Conservation (phyloP, 1,140 invertebrate species). For the Physella acuta region DNA sequence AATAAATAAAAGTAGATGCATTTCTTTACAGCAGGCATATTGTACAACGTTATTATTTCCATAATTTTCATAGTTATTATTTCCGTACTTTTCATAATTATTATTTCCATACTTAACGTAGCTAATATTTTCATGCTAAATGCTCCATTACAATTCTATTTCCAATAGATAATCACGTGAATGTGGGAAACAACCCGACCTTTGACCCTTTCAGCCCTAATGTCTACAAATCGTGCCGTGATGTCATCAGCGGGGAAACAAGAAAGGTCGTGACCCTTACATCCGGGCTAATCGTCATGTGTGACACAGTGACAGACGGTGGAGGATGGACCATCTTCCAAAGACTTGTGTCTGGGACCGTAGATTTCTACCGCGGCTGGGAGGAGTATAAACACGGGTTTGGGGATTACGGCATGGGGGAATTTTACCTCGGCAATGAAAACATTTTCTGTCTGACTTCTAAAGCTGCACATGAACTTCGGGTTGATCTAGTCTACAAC, state of each 20-base stretch:
- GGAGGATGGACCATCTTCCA: constrained; percentile 64
- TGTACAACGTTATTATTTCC: too few relatives aligned
- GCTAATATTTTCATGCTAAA: too few relatives aligned
- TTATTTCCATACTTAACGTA: too few relatives aligned
- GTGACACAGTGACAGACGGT: constrained; percentile 6
- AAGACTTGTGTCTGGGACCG: constrained; percentile 72
- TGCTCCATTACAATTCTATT: too few relatives aligned
- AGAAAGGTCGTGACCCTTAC: background rate
- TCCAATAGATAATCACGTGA: too few relatives aligned
- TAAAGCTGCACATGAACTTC: background rate
- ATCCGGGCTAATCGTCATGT: background rate
- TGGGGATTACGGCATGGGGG: constrained; percentile 72
- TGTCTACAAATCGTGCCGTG: background rate
- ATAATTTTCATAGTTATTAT: too few relatives aligned
- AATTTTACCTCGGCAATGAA: constrained; percentile 57
- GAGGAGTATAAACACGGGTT: constrained; percentile 91
- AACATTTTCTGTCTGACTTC: background rate
- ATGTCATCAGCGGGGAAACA: background rate
- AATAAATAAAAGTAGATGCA: too few relatives aligned
- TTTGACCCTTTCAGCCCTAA: too few relatives aligned
- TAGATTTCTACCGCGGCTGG: constrained; percentile 89
- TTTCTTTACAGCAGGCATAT: too few relatives aligned
- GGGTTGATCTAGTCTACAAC: background rate
- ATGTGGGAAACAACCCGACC: too few relatives aligned
- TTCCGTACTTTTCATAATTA: too few relatives aligned